Conservation (phyloP, 1,140 invertebrate species). For the Oncopeltus fasciatus region DNA sequence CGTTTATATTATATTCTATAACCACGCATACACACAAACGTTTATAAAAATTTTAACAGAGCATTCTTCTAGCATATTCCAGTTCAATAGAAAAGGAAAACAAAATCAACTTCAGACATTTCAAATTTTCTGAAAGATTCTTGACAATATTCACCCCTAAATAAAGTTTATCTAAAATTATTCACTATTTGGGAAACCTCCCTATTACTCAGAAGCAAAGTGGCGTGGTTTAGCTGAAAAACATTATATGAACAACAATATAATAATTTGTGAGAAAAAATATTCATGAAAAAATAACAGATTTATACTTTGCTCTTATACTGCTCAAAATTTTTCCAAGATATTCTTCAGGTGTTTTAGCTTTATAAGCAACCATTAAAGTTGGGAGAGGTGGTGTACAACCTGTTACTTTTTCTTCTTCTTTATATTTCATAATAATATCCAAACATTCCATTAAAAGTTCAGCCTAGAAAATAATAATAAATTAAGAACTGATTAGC, state of each 20-base stretch:
- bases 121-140: no score
- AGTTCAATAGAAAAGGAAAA: no score
- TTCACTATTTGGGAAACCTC: no score
- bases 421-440: constrained; percentile 50
- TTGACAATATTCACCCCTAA: no score
- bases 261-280: constrained; percentile 30
- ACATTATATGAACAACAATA: not conserved
- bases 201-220: no score
- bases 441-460: constrained; percentile 76
- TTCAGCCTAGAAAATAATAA: constrained; percentile 56
- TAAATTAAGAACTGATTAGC: no score
- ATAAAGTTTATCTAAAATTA: no score
- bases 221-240: not conserved
- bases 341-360: constrained; percentile 57
- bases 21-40: no score
- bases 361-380: constrained; percentile 64
- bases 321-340: constrained; percentile 61
- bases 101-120: no score
- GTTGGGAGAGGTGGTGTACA: constrained; percentile 40
- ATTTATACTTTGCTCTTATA: constrained; percentile 50
- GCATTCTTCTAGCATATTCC: no score
- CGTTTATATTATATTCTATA: no score
- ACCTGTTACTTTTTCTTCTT: constrained; percentile 28
- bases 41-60: no score
- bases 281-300: constrained; percentile 40